These are phyloP conservation scores for Fragum sueziense DNA, from an alignment of 2,888 invertebrate genomes.

Conservation along the genomic window DNA sequence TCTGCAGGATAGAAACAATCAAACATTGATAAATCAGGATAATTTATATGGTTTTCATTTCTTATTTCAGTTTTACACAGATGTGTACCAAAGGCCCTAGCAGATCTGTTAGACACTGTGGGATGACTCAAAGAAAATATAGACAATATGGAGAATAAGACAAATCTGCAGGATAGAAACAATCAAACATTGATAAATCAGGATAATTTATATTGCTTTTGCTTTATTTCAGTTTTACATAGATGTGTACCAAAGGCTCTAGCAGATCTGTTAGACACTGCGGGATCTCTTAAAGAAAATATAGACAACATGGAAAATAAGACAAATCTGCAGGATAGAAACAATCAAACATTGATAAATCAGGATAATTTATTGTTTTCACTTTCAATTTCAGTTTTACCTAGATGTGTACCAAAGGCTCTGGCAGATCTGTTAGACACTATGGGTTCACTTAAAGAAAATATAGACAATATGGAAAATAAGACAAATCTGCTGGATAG, in stretches of 20 bases:
- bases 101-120: slow-evolving; percentile 53
- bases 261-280: slow-evolving; percentile 52
- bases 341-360: slow-evolving; percentile 67
- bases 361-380: too few species aligned
- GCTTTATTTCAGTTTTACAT: slow-evolving; percentile 58
- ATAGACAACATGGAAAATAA: slow-evolving; percentile 34
- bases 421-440: slow-evolving; percentile 53
- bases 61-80: slow-evolving; percentile 83
- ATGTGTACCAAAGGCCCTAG: slow-evolving; percentile 84
- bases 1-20: slow-evolving; percentile 59
- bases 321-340: slow-evolving; percentile 58
- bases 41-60: too few species aligned
- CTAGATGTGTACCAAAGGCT: slow-evolving; percentile 85
- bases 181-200: slow-evolving; percentile 77
- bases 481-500: slow-evolving; percentile 57
- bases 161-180: slow-evolving; percentile 58
- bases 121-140: slow-evolving; percentile 65
- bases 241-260: slow-evolving; percentile 84
- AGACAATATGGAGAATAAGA: slow-evolving; percentile 31
- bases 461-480: slow-evolving; percentile 50
- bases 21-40: slow-evolving; percentile 74
- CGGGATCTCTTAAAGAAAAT: slow-evolving; percentile 65
- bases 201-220: too few species aligned
- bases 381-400: slow-evolving; percentile 4
- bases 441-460: slow-evolving; percentile 62